phyloP scores from a whole-genome alignment of 2,888 invertebrate genomes.

The Exephanes ischioxanthus region DNA sequence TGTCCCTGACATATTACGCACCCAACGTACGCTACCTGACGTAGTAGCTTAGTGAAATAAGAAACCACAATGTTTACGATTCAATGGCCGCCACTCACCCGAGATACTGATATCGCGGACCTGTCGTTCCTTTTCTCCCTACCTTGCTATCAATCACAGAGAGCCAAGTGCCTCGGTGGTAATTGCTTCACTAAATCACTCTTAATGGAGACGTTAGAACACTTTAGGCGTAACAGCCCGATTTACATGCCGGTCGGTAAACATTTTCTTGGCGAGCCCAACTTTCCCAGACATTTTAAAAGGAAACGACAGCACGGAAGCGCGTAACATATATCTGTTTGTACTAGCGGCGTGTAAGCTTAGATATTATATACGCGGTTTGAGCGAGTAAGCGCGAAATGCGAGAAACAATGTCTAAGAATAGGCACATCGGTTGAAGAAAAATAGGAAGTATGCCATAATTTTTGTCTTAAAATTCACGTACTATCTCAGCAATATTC shows the following conservation, averaged over 20 bases:
- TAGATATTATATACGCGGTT: background rate
- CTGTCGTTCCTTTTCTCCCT: slow-evolving; percentile 46
- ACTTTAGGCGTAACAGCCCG: background rate
- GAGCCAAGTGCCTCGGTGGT: background rate
- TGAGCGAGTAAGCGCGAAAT: background rate
- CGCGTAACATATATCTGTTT: background rate
- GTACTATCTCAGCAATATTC: background rate
- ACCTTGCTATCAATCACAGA: background rate
- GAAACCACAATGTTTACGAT: background rate
- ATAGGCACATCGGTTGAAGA: background rate
- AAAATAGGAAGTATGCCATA: background rate
- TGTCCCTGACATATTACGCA: background rate
- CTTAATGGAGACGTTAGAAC: background rate
- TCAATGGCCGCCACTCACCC: background rate
- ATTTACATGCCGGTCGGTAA: slow-evolving; percentile 10
- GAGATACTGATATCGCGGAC: background rate
- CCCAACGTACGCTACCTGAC: too few relatives aligned
- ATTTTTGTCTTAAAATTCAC: background rate
- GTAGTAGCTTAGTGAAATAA: background rate
- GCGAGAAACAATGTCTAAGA: background rate
- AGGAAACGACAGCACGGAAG: background rate
- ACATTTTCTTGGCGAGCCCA: background rate
- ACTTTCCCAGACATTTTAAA: background rate
- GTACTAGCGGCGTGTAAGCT: background rate
- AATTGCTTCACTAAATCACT: slow-evolving; percentile 5